These are phyloP conservation scores for Nerophis ophidion DNA, from an alignment of 2,113 vertebrate genomes.

Conservation along the genomic window DNA sequence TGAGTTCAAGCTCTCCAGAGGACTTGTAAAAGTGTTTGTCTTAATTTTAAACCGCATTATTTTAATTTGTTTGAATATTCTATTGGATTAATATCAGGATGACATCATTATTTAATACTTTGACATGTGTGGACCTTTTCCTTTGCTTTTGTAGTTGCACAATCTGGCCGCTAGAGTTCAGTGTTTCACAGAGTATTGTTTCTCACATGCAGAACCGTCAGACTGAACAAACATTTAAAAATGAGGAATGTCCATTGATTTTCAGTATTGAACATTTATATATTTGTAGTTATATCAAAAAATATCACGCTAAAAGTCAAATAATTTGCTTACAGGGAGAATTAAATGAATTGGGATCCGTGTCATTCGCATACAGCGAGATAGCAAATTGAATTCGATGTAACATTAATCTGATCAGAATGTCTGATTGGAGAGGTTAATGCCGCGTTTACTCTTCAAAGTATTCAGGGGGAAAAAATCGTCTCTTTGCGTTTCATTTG, in stretches of 20 bases:
- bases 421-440: conserved; percentile 16
- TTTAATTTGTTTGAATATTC: too few relatives aligned
- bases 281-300: too few relatives aligned
- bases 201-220: rapidly evolving
- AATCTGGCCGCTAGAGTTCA: conserved; percentile 22
- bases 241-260: background rate
- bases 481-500: conserved; percentile 56
- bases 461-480: conserved; percentile 29
- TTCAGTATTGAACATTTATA: background rate
- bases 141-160: background rate
- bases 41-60: too few relatives aligned
- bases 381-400: background rate
- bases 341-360: background rate
- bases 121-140: too few relatives aligned
- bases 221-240: background rate
- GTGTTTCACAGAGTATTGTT: conserved; percentile 2
- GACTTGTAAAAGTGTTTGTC: too few relatives aligned
- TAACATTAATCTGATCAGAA: background rate
- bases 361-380: background rate
- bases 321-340: too few relatives aligned
- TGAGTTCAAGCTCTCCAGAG: too few relatives aligned
- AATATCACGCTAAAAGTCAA: too few relatives aligned
- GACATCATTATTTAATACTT: too few relatives aligned
- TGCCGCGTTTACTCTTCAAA: conserved; percentile 35
- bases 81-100: too few relatives aligned